Base-by-base conservation (phyloP, 2,888 invertebrate species). In the Pilophorus perplexus region DNA sequence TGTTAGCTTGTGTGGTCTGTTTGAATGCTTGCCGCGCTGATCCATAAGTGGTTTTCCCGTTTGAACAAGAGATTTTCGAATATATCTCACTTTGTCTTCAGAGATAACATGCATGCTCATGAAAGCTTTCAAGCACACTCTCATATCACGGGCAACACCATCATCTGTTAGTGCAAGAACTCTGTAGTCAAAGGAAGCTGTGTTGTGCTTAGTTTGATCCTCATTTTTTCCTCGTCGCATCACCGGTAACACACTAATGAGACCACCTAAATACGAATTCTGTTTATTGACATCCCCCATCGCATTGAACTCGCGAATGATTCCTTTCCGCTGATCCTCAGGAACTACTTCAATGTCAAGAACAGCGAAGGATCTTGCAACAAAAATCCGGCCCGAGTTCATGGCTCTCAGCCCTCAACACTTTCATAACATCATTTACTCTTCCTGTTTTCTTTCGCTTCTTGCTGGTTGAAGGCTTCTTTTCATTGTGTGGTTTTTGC, bases 71-170 rank as follows among this genome's bases (percentile, higher is more conserved):
- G 48, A 16, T 27, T 57, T 48, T 28, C 57, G 46, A 37, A 67
- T 50, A 27, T 44, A 44, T 50, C 57, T 50, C 46, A 67, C 50
- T 20, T 57, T 44, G 25, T 28, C 27, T 22, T 67, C 46, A 16
- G 37, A 44, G 20, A 68, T 68, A 66, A 57, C 68, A 48, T 66
- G 66, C 23, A 68, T 40, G 22, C 44, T 22, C 44, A 66, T 42
- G 42, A 68, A 60, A 5, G 68, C 66, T 52, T 67, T 68, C 16
- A 48, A 54, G 27, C 67, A 68, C 60, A 68, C 67, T 25, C 23
- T 18, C 20, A 59, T 23, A 40, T 42, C 42, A 22, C 42, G 22
- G 37, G 59, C 18, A 59, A 38, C 59, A 48, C 3, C 6, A 37
- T 55, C 40, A 23, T 25, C 42, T 20, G 10, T n/a, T 23, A 59